These are phyloP conservation scores for Lagodon rhomboides DNA, from an alignment of 2,797 vertebrate genomes.

Conservation along the genomic window DNA sequence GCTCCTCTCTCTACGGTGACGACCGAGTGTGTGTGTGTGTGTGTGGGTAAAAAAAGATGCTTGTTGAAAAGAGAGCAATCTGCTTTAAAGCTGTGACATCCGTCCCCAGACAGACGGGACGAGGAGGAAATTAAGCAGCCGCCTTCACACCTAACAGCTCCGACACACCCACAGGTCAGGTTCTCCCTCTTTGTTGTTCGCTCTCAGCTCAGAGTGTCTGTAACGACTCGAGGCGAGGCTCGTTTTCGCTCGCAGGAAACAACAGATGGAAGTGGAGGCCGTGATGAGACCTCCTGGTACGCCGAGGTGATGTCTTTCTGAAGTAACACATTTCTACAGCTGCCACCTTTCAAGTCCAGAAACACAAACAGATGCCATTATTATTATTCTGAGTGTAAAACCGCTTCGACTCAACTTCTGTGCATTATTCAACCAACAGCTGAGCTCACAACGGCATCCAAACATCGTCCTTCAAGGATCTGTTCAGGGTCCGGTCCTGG, in stretches of 20 bases:
- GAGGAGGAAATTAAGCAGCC: conserved; percentile 23
- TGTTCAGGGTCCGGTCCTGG: not conserved
- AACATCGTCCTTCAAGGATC: not conserved
- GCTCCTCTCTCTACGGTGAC: not conserved
- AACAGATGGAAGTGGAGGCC: conserved; percentile 21
- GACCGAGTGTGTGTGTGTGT: not conserved
- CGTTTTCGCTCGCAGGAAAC: conserved; percentile 13
- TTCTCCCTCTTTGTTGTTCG: conserved; percentile 15
- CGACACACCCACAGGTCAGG: conserved; percentile 15
- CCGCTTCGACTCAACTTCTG: too few relatives aligned
- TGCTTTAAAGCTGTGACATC: conserved; percentile 28
- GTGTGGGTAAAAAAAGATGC: not conserved
- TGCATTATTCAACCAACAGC: too few relatives aligned
- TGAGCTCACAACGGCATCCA: not conserved
- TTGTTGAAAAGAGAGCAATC: conserved; percentile 31
- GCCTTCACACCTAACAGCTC: conserved; percentile 19
- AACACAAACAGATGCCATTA: not conserved
- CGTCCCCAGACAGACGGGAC: conserved; percentile 38
- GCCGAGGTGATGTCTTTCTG: conserved; percentile 4
- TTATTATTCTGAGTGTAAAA: not conserved
- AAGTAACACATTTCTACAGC: conserved; percentile 9
- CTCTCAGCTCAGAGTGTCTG: conserved; percentile 1
- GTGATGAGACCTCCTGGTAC: conserved; percentile 19
- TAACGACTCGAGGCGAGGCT: conserved; percentile 20
- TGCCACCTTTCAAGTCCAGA: not conserved